Evolutionary conservation across 2,113 vertebrate species (phyloP).

Genomic region (Columba janthina): DNA sequence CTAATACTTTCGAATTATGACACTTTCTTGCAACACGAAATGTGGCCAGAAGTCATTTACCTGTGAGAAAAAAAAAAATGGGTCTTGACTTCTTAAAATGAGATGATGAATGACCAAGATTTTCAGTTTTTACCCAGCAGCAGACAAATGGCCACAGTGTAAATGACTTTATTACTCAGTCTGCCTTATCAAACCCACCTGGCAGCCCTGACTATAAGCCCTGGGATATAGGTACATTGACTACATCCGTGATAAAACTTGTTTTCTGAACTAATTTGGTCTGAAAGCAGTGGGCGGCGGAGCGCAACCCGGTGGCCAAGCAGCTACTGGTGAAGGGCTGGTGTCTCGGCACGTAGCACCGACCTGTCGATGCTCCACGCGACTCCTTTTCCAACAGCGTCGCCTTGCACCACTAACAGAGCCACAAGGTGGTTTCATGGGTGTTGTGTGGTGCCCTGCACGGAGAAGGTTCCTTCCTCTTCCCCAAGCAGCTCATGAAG

Average conservation of each 20-base stretch:
- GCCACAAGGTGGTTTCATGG: fast-evolving
- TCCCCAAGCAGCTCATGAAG: fast-evolving
- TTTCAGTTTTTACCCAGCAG: neutral
- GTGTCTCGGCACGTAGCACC: fast-evolving
- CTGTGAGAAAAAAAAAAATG: neutral
- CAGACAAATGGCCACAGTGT: neutral
- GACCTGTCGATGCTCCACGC: fast-evolving
- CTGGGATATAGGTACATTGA: neutral
- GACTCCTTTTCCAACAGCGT: neutral
- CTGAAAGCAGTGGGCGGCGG: neutral
- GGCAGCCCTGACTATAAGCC: neutral
- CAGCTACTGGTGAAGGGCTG: neutral
- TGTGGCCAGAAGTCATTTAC: neutral
- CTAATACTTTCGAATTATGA: neutral
- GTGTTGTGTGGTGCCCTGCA: fast-evolving
- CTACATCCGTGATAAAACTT: neutral
- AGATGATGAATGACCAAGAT: neutral
- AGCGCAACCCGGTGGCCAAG: neutral
- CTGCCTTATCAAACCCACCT: neutral
- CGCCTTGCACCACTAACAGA: fast-evolving
- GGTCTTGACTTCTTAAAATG: neutral
- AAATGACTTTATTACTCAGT: neutral
- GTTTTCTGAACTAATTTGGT: neutral
- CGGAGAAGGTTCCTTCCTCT: fast-evolving
- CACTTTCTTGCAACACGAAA: neutral